Conservation (phyloP, 2,113 vertebrate species). For the Pyrgilauda ruficollis region DNA sequence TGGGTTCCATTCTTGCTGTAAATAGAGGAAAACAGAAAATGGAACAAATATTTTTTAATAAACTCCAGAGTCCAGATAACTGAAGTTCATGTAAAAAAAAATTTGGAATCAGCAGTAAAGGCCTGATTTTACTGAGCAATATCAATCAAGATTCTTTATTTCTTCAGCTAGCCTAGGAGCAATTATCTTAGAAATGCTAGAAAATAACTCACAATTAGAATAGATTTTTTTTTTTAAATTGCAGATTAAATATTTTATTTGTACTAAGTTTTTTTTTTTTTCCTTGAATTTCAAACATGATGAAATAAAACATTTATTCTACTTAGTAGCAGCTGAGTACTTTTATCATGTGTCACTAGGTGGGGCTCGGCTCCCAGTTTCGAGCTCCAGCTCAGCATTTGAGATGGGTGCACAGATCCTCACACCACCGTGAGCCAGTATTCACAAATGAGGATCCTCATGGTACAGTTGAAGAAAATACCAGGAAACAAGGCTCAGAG, state of each 20-base stretch:
- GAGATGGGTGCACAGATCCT: fast-evolving
- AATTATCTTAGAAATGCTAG: background rate
- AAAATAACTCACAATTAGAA: background rate
- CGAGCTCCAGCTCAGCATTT: fast-evolving
- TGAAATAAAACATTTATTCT: background rate
- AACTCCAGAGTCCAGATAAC: background rate
- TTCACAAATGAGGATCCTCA: background rate
- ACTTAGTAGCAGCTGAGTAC: background rate
- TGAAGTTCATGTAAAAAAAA: background rate
- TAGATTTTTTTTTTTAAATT: background rate
- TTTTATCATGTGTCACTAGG: background rate
- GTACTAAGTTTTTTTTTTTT: background rate
- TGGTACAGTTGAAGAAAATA: background rate
- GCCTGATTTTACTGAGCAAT: background rate
- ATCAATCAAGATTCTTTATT: background rate
- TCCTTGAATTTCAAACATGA: background rate
- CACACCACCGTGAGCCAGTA: fast-evolving
- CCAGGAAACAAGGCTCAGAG: background rate
- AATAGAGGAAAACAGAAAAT: background rate
- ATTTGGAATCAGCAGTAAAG: background rate
- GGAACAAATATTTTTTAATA: background rate
- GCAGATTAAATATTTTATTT: background rate
- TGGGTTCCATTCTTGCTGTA: background rate
- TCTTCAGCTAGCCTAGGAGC: background rate
- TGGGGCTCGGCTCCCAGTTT: background rate